Base-by-base conservation (phyloP, 92 coral and sea anemone genomes). In the Virgularia gustaviana region DNA sequence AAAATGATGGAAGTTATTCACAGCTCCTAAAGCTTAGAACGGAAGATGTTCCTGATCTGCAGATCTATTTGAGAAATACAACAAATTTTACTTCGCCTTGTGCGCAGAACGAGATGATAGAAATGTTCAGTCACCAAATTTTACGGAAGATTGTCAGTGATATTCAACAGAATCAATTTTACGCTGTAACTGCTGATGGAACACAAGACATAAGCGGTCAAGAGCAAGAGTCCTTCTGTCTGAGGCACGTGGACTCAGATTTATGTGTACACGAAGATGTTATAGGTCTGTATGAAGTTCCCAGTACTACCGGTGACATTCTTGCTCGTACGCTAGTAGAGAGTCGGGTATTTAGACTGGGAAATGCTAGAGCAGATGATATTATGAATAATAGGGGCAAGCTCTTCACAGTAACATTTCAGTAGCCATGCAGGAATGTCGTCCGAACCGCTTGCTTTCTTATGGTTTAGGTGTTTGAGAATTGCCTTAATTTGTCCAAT, bases 31-130 rank as follows among this genome's bases (percentile, higher is more conserved):
- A 62, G 23, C 70, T 62, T 32, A 18, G 43, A 34, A 24, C 70
- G 22, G 59, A 53, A 53, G 37, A 62, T 62, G 70, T 33, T 62
- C 38, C 39, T 11, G 38, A 62, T 19, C 70, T 62, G 15, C 41
- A 62, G 43, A 34, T 29, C 36, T 62, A 56, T 47, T 47, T 64
- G 54, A 64, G 36, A 64, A 64, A 64, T 64, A 64, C 71, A 64
- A 64, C 71, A 38, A 64, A 64, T 39, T 64, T 63, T 64, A 64
- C 71, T 64, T 64, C 71, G 71, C 71, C 71, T 64, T 64, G 71
- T 42, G 71, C 71, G 27, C 71, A 64, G 71, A 64, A 39, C 36
- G 71, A 64, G 54, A 64, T 64, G 71, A 20, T 64, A 39, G 71
- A 64, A 33, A 13, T 62, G 71, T 49, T 62, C 70, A 57, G 63